Conservation (phyloP, 2,888 invertebrate species). For the Calliphora vomitoria region DNA sequence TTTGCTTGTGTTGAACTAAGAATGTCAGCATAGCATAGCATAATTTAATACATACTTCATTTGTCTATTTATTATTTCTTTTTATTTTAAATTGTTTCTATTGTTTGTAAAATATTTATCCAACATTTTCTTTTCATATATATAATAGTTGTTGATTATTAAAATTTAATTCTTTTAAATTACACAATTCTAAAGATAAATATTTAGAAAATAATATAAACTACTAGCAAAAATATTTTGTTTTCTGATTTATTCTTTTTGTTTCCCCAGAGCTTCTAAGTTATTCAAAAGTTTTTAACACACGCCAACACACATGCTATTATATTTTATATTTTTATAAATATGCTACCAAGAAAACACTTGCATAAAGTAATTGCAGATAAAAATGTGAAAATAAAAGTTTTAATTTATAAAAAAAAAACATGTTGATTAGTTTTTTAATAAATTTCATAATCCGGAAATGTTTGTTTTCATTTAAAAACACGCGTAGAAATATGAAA, state of each 20-base stretch:
- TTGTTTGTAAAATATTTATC: neutral
- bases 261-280: conserved; percentile 29
- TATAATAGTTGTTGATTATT: neutral
- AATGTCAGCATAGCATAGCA: neutral
- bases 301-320: neutral
- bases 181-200: neutral
- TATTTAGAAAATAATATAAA: neutral
- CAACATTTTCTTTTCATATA: neutral
- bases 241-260: neutral
- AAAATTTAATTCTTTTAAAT: neutral
- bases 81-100: conserved; percentile 1
- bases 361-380: neutral
- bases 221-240: neutral
- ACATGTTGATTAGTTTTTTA: too few species aligned
- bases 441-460: too few species aligned
- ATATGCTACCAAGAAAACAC: neutral
- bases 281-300: conserved; percentile 19
- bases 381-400: too few species aligned
- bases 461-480: too few species aligned
- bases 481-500: too few species aligned
- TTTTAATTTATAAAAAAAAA: too few species aligned
- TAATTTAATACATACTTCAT: conserved; percentile 9
- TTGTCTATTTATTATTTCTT: neutral
- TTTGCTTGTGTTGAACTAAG: neutral
- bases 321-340: neutral